A percentile compares a stretch with the other conserved stretches of the same genome.
phyloP scores from a whole-genome alignment of 2,888 invertebrate species.

The Phytoseiulus persimilis region DNA sequence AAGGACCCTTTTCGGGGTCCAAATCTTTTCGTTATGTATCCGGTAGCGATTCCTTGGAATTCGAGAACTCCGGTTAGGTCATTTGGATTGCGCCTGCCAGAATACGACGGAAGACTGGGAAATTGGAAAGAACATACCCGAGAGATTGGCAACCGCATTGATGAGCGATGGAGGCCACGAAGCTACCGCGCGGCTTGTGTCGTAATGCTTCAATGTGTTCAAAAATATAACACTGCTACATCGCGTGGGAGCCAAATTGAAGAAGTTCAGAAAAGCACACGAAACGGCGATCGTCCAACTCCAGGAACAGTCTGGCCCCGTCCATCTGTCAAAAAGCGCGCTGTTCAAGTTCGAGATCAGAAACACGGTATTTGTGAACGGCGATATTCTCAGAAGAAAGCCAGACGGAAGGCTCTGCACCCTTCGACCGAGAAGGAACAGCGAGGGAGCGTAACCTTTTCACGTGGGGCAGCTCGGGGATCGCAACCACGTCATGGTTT shows the following conservation, averaged over 20 bases:
- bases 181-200: not conserved
- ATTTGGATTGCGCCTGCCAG: not conserved
- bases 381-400: no score
- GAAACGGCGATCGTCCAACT: conserved; percentile 19
- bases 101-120: not conserved
- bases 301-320: conserved; percentile 27
- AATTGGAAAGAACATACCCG: no score
- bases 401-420: no score
- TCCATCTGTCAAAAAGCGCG: conserved; percentile 12
- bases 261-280: conserved; percentile 6
- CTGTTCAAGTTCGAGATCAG: not conserved
- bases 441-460: not conserved
- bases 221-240: conserved; percentile 16
- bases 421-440: no score
- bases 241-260: conserved; percentile 23
- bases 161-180: conserved; percentile 36
- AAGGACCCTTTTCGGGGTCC: not conserved
- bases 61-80: not conserved
- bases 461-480: not conserved
- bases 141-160: conserved; percentile 23
- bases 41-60: not conserved
- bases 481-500: not conserved
- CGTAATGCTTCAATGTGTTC: conserved; percentile 20
- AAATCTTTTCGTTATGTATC: not conserved
- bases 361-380: no score